Percentiles rank a stretch among this genome's conserved stretches.
Conservation (phyloP, 2,888 invertebrate species). For the Tachina grossa region DNA sequence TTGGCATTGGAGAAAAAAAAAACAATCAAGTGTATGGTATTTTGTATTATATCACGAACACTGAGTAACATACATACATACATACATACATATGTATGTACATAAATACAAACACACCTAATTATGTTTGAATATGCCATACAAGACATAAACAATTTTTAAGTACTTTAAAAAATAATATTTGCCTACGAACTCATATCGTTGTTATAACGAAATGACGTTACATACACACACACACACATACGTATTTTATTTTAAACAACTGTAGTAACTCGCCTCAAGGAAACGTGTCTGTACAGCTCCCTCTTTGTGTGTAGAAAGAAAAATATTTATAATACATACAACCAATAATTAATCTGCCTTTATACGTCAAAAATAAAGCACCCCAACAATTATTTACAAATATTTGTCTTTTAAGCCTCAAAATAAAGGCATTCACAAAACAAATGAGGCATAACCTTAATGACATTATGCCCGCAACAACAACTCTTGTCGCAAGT, state of each 20-base stretch:
- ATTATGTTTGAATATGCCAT: constrained; percentile 1
- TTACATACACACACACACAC: background rate
- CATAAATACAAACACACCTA: constrained; percentile 1
- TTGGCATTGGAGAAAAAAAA: constrained; percentile 9
- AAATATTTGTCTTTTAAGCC: constrained; percentile 35
- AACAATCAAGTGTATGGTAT: constrained; percentile 19
- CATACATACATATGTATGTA: background rate
- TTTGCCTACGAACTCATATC: background rate
- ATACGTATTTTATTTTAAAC: background rate
- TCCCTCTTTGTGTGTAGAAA: background rate
- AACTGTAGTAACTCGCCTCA: background rate
- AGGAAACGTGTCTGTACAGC: background rate
- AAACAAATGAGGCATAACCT: constrained; percentile 65
- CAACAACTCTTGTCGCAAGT: constrained; percentile 35
- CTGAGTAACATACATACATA: background rate
- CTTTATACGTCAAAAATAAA: constrained; percentile 50
- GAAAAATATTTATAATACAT: background rate
- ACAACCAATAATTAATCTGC: constrained; percentile 52
- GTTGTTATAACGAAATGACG: background rate
- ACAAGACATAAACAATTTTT: constrained; percentile 1
- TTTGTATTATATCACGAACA: constrained; percentile 2
- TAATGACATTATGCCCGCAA: constrained; percentile 37
- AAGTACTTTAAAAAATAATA: background rate
- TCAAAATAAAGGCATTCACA: constrained; percentile 57
- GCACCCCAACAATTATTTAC: constrained; percentile 53